Base-by-base conservation (phyloP, 2,797 vertebrate species). In the Meda fulgida region DNA sequence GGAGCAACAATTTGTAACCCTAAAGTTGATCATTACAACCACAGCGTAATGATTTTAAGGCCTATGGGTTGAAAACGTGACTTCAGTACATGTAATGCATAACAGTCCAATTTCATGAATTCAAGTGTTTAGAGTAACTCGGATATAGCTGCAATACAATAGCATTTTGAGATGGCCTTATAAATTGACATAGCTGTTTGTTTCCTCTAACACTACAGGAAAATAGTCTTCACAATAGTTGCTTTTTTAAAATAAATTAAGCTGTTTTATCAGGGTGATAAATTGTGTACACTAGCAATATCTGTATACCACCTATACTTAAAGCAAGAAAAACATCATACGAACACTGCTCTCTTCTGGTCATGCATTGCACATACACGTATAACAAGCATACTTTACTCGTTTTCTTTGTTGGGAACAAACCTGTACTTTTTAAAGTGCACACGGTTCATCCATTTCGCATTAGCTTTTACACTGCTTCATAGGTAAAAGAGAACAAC, bases 11-110 rank as follows among this genome's bases (percentile, higher is more conserved):
- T 81, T 87, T 13, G 48, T 90, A 89, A 91, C 46, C 77, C 70
- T 86, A 91, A 87, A 77, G 81, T 88, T 82, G 84, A 89, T 85
- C 82, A 87, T 79, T 58, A 87, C 84, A 85, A 84, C 88, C 63
- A 13, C 83, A 87, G 72, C 86, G 81, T 89, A 86, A 90, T 86
- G 86, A 88, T 90, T 90, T 93, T 94, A 95, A 95, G 94, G 94
- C 93, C 87, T 93, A 90, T 90, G 90, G 93, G 88, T 91, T 84
- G 89, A 90, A 92, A 89, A 85, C 21, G 81, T 88, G 88, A 85
- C 82, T 85, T 66, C 70, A 58, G 81, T 79, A 72, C 46, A 83
- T 83, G 58, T 83, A 58, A 76, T 60, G 66, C 83, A 86, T 92
- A 92, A 92, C 89, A 94, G 92, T 93, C 92, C 88, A 86, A 89